phyloP scores from a whole-genome alignment of 1,140 invertebrate genomes.

The Semibalanus balanoides region DNA sequence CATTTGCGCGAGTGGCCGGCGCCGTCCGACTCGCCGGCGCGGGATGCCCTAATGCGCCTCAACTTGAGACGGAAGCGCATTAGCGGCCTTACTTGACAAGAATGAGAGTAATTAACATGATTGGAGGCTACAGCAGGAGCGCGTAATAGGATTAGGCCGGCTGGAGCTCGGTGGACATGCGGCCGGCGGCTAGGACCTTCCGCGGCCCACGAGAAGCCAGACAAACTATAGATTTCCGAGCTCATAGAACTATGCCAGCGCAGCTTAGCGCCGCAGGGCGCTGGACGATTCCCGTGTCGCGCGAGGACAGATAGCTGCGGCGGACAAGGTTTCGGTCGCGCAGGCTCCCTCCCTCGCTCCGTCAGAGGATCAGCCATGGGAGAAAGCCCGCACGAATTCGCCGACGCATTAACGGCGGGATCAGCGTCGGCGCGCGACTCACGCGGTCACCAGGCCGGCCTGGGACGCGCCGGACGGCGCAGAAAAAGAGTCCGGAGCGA shows the following conservation, averaged over 20 bases:
- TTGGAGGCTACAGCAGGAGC: background rate
- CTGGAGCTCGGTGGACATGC: background rate
- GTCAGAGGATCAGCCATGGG: background rate
- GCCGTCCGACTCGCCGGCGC: too few species aligned
- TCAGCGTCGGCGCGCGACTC: too few species aligned
- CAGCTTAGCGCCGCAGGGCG: background rate
- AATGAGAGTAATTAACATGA: slow-evolving; percentile 1
- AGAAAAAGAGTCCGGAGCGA: background rate
- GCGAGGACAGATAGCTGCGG: background rate
- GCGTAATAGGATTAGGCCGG: background rate
- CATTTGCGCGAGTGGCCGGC: too few species aligned
- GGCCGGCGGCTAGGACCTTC: background rate
- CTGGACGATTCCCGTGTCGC: too few species aligned
- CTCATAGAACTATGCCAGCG: background rate
- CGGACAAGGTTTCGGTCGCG: background rate
- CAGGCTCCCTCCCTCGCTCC: background rate
- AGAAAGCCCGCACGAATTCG: background rate
- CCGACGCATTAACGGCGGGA: background rate
- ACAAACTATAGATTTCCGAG: slow-evolving; percentile 1
- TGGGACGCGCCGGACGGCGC: too few species aligned
- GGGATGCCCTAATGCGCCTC: background rate
- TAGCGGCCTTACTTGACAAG: background rate
- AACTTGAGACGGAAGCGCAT: background rate
- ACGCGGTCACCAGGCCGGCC: too few species aligned
- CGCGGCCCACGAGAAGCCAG: background rate